These are phyloP conservation scores for Megalurothrips usitatus DNA, from an alignment of 2,888 invertebrate genomes.

Conservation along the genomic window DNA sequence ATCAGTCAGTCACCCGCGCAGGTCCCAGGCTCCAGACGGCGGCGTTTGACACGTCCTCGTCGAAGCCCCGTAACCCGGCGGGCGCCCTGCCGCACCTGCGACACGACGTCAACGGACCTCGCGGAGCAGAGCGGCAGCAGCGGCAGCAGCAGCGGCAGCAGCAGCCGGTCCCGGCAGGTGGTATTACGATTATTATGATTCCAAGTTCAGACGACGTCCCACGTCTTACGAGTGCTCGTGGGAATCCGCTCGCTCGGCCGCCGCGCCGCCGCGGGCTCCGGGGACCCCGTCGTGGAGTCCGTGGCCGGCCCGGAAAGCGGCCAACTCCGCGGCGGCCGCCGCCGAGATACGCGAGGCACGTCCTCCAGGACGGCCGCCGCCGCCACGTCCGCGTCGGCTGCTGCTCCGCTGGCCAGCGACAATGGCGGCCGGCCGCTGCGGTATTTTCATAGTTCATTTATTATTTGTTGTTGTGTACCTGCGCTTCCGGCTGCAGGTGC, in stretches of 20 bases:
- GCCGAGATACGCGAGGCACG: too few species aligned
- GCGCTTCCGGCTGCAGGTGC: background rate
- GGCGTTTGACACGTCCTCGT: too few species aligned
- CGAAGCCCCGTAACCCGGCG: too few species aligned
- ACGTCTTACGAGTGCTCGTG: background rate
- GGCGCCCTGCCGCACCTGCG: too few species aligned
- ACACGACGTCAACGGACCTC: too few species aligned
- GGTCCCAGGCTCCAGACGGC: too few species aligned
- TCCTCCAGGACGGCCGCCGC: too few species aligned
- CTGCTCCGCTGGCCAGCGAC: background rate
- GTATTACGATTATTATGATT: conserved; percentile 23
- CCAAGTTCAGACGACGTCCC: conserved; percentile 21
- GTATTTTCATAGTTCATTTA: conserved; percentile 15
- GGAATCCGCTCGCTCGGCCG: background rate
- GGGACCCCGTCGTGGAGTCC: too few species aligned
- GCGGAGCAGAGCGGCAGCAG: background rate
- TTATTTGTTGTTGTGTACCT: background rate
- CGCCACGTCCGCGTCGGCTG: background rate
- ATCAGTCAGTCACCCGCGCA: too few species aligned
- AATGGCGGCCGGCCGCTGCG: conserved; percentile 3
- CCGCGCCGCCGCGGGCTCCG: background rate
- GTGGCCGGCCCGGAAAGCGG: too few species aligned
- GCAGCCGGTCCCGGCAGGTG: background rate
- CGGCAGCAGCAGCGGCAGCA: background rate
- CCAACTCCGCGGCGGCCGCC: too few species aligned